Base-by-base conservation (phyloP, 2,797 vertebrate genomes). In the Protonibea diacanthus region DNA sequence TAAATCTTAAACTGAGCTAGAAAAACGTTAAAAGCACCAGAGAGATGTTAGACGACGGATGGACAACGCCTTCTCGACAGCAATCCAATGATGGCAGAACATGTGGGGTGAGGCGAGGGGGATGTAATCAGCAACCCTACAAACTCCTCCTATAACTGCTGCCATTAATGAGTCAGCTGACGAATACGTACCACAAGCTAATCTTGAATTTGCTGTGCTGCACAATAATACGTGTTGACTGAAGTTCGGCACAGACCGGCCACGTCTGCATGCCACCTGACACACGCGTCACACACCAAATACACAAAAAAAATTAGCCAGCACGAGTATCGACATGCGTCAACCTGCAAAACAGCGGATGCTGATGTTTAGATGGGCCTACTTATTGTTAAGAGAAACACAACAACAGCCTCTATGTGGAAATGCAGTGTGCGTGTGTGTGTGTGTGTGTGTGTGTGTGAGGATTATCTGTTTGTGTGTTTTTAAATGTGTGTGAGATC, bases 401-500 rank as follows among this genome's bases (percentile, higher is more conserved):
- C 29, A 70, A 27, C 53, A 38, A 58, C 55, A 68, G 33, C 13
- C n/a, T 48, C 3, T 3, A 1, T 52, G 20, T 53, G 40, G 21
- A 27, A 52, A 52, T 1, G 3, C 11, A 52, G 11, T 18, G 3
- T 65, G 38, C 15, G 18, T n/a, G 18, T 53, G 23, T 62, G 38
- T 55, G 17, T 47, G 18, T 62, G 51, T 45, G 60, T 29, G 13
- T 44, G 56, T 60, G 49, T 67, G 29, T 38, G 0, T 42, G 3
- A 60, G 13, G 10, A 47, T 47, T 33, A 27, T 40, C 18, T 52
- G 29, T 48, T 4, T 65, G 38, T 52, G 58, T 60, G 65, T 47
- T 58, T 52, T 14, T 33, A 4, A 13, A 20, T 60, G 38, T 44
- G 58, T 59, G 69, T 40, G 47, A 55, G 75, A 56, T 59, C 63